A percentile compares a stretch with the other conserved stretches of the same genome.
phyloP scores from a whole-genome alignment of 2,888 invertebrate genomes.

The Neelides folsomi region DNA sequence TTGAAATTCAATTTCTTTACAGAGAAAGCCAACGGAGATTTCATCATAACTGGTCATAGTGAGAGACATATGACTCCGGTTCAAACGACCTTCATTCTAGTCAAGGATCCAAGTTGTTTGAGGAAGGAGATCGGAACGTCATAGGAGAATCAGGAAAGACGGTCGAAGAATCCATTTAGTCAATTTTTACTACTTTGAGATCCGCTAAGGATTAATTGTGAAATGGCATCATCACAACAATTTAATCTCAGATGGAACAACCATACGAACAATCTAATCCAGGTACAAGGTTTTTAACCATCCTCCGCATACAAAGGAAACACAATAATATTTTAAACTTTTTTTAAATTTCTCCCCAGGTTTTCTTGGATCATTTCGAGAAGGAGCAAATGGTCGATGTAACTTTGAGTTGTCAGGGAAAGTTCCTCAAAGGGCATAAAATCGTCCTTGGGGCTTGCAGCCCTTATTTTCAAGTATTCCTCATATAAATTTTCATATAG shows the following conservation, averaged over 20 bases:
- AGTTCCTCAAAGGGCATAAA: conserved; percentile 42
- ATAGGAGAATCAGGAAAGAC: no score
- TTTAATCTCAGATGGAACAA: conserved; percentile 44
- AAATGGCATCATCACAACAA: conserved; percentile 34
- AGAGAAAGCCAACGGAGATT: no score
- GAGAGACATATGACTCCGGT: no score
- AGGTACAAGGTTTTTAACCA: conserved; percentile 32
- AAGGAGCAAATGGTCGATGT: conserved; percentile 41
- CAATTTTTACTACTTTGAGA: no score
- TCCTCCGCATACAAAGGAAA: background rate
- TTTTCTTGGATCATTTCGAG: conserved; percentile 40
- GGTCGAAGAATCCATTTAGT: no score
- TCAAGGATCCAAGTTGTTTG: no score
- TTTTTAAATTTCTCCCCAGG: conserved; percentile 29
- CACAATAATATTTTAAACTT: background rate
- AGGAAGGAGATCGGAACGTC: no score
- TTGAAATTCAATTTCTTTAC: no score
- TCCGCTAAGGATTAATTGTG: background rate
- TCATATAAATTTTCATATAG: background rate
- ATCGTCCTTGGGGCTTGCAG: conserved; percentile 44
- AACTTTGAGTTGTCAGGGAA: conserved; percentile 41
- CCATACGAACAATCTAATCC: conserved; percentile 41
- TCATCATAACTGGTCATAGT: no score
- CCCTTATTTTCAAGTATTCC: conserved; percentile 40
- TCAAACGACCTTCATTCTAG: no score